Evolutionary conservation across 2,888 invertebrate species (phyloP).

Genomic region (Megamerina dolium): DNA sequence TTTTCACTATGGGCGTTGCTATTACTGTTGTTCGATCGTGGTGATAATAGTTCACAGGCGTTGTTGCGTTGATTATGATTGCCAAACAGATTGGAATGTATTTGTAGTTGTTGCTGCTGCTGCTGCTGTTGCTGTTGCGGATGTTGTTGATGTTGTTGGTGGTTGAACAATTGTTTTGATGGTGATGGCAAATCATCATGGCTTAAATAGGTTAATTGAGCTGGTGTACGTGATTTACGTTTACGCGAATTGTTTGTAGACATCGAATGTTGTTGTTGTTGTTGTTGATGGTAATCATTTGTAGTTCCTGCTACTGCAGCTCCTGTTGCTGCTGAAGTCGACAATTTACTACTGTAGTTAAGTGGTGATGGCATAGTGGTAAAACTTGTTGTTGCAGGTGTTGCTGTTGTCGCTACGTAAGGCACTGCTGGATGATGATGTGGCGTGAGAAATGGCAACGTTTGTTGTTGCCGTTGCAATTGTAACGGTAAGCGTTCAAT

Average conservation of each 20-base stretch:
- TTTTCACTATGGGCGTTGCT: slow-evolving; percentile 32
- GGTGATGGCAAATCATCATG: too few relatives aligned
- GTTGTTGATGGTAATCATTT: slow-evolving; percentile 10
- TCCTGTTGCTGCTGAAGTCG: too few relatives aligned
- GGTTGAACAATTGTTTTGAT: slow-evolving; percentile 18
- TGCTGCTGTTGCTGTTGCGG: slow-evolving; percentile 14
- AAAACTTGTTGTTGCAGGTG: slow-evolving; percentile 16
- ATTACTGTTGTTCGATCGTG: slow-evolving; percentile 25
- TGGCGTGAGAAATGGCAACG: not conserved
- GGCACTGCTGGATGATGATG: not conserved
- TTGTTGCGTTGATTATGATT: too few relatives aligned
- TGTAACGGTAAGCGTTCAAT: slow-evolving; percentile 12
- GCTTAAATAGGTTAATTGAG: too few relatives aligned
- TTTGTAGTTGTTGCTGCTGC: slow-evolving; percentile 24
- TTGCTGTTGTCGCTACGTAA: slow-evolving; percentile 1
- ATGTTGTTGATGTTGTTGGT: slow-evolving; percentile 13
- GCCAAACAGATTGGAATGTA: too few relatives aligned
- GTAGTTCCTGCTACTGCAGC: not conserved
- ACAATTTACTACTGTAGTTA: slow-evolving; percentile 36
- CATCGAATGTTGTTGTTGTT: slow-evolving; percentile 19
- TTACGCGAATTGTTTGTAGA: too few relatives aligned
- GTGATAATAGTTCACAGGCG: too few relatives aligned
- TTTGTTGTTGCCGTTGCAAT: slow-evolving; percentile 11
- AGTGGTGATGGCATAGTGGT: slow-evolving; percentile 35
- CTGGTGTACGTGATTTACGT: too few relatives aligned